phyloP scores from a whole-genome alignment of 2,888 invertebrate species.

The Acanthococcus lagerstroemiae region DNA sequence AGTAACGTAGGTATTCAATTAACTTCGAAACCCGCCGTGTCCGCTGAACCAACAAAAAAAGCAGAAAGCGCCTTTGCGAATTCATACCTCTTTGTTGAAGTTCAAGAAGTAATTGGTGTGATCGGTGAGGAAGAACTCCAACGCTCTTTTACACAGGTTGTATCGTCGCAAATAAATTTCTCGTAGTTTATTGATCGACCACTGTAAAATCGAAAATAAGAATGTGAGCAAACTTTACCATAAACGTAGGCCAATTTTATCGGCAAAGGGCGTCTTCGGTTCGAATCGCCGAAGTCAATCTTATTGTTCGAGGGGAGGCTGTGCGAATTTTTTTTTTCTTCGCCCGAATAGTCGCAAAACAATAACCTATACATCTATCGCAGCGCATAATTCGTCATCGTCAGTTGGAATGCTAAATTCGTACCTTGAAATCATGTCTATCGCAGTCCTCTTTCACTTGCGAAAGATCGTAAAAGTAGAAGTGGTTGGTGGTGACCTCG shows the following conservation, averaged over 20 bases:
- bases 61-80: no score
- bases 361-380: no score
- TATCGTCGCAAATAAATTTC: conserved; percentile 56
- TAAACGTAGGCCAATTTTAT: no score
- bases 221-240: no score
- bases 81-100: conserved; percentile 49
- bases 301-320: no score
- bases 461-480: conserved; percentile 51
- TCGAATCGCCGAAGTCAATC: no score
- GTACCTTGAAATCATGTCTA: conserved; percentile 45
- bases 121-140: conserved; percentile 54
- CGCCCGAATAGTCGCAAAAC: no score
- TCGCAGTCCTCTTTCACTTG: conserved; percentile 46
- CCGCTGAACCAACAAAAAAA: not conserved
- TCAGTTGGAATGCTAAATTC: no score
- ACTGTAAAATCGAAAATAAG: conserved; percentile 42
- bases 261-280: no score
- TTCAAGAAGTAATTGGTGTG: conserved; percentile 57
- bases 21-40: not conserved
- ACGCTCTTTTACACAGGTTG: conserved; percentile 53
- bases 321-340: no score
- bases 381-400: no score
- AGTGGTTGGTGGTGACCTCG: conserved; percentile 51
- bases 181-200: conserved; percentile 48
- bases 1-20: not conserved